Base-by-base conservation (phyloP, 1,140 invertebrate species). In the Cotesia typhae region DNA sequence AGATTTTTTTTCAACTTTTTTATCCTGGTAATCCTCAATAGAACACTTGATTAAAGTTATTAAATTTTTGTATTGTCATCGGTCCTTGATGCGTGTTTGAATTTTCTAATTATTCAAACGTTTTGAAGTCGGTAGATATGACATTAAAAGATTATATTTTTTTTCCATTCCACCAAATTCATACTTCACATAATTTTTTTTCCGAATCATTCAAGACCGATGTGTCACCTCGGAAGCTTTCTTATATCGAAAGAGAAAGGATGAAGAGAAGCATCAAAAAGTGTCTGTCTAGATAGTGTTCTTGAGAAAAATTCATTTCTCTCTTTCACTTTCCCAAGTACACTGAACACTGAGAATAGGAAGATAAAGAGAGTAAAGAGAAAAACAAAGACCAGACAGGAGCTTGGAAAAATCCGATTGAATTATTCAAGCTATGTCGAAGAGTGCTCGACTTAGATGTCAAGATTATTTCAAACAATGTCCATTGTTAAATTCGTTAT, bases 271-370 rank as follows among this genome's bases (percentile, higher is more conserved):
- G 35, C 60, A 47, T 47, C 35, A 37, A 65, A 14, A 65, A 65
- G 36, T 65, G 63, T 65, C 63, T 65, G 37, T 65, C 12, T 38
- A n/a, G n/a, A 61, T 28, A 28, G 28, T 47, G 63, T 20, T 65
- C 10, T 38, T 20, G 36, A n/a, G 63, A 47, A 41, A 65, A 65
- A 65, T 65, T 65, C 63, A 65, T 65, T 65, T 65, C 35, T 38
- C 53, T 57, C 17, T 57, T 20, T 10, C 60, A 6, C 63, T 38
- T 65, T 65, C n/a, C 53, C 53, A 57, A 57, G n/a, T 20, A 57
- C 3, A 57, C 17, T n/a, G 53, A 57, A 57, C n/a, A 57, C 17
- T n/a, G 53, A 57, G n/a, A 57, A 14, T 57, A 5, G 60, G 4
- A 28, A 61, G 35, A 61, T 20, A 6, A 9, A 6, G 35, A 12